Evolutionary conservation across 2,888 invertebrate species (phyloP).

Genomic region (Tethea ocularis): DNA sequence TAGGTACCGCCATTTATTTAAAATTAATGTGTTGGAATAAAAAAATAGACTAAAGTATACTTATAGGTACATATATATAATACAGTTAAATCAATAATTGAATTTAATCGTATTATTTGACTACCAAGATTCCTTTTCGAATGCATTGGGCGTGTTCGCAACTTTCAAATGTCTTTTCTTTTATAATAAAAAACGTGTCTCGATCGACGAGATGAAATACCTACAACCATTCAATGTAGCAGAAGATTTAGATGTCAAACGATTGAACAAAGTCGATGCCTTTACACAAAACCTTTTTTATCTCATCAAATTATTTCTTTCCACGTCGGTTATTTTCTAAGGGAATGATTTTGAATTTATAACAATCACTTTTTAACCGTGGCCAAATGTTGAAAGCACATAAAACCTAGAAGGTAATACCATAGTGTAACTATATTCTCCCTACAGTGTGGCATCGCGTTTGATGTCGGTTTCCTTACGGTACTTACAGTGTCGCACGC

Average conservation of each 20-base stretch:
- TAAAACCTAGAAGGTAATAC: too few relatives aligned
- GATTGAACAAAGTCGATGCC: constrained; percentile 13
- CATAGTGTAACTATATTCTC: too few relatives aligned
- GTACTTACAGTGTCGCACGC: too few relatives aligned
- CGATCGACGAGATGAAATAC: constrained; percentile 19
- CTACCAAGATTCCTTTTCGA: too few relatives aligned
- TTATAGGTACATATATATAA: constrained; percentile 5
- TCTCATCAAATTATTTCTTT: neutral
- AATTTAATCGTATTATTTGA: neutral
- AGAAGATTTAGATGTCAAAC: constrained; percentile 27
- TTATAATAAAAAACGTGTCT: constrained; percentile 32
- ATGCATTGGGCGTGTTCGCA: neutral
- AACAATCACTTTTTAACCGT: neutral
- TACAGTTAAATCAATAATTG: neutral
- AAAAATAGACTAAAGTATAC: constrained; percentile 19
- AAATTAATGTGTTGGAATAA: neutral
- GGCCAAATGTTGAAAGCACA: too few relatives aligned
- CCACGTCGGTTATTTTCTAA: neutral
- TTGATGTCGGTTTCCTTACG: too few relatives aligned
- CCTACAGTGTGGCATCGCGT: too few relatives aligned
- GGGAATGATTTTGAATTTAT: neutral
- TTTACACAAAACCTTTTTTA: neutral
- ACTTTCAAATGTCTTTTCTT: neutral
- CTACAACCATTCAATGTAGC: constrained; percentile 13
- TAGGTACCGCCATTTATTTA: neutral